Conservation (phyloP, 2,888 invertebrate species). For the Rhodophaea formosa region DNA sequence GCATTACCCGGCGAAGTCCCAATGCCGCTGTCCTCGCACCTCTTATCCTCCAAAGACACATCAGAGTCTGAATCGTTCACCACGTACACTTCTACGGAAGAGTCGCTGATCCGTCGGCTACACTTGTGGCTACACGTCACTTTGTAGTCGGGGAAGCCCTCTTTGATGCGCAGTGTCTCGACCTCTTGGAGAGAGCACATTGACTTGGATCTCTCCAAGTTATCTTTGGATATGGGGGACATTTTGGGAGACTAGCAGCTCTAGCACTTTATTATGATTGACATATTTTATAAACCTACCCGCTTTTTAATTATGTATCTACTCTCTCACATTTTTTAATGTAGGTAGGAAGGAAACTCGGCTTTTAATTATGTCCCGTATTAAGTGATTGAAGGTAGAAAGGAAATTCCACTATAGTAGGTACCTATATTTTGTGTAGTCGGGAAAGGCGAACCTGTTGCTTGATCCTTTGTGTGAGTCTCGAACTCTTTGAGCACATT, state of each 20-base stretch:
- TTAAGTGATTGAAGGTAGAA: too few species aligned
- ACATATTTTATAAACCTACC: too few species aligned
- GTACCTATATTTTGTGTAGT: too few species aligned
- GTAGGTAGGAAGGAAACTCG: too few species aligned
- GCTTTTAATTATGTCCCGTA: too few species aligned
- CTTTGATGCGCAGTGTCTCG: neutral
- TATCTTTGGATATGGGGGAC: slow-evolving; percentile 3
- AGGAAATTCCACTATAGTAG: too few species aligned
- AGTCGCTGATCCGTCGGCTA: slow-evolving; percentile 38
- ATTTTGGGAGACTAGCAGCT: neutral
- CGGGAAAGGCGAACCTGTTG: too few species aligned
- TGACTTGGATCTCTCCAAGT: slow-evolving; percentile 23
- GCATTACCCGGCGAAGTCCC: slow-evolving; percentile 33
- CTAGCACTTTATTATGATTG: too few species aligned
- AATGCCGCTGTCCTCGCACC: slow-evolving; percentile 37
- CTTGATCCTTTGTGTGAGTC: too few species aligned
- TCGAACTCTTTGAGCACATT: too few species aligned
- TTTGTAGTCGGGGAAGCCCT: slow-evolving; percentile 19
- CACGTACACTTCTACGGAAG: slow-evolving; percentile 36
- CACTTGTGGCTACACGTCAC: slow-evolving; percentile 19
- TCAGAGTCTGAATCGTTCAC: slow-evolving; percentile 36
- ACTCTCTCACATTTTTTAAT: too few species aligned
- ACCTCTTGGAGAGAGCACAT: slow-evolving; percentile 23
- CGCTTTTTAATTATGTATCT: too few species aligned
- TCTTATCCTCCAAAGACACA: slow-evolving; percentile 29